Evolutionary conservation across 2,888 invertebrate species (phyloP).

Genomic region (Drosophila hamatofila): DNA sequence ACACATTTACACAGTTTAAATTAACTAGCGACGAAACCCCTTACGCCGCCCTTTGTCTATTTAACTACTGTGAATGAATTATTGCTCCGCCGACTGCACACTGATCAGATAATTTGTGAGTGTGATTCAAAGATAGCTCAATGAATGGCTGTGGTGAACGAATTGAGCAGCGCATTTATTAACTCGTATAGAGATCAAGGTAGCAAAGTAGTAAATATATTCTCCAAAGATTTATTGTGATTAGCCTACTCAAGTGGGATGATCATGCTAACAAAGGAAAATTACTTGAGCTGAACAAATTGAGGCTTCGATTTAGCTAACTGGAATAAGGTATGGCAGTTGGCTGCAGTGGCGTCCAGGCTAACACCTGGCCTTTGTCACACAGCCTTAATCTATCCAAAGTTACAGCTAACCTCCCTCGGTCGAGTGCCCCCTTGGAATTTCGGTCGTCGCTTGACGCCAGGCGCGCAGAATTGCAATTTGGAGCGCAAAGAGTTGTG

Average conservation of each 20-base stretch:
- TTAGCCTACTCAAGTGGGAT: not conserved
- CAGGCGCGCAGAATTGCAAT: constrained; percentile 55
- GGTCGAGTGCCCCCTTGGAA: constrained; percentile 21
- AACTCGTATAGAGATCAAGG: constrained; percentile 18
- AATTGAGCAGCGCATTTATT: constrained; percentile 44
- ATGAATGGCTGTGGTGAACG: constrained; percentile 64
- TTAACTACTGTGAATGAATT: constrained; percentile 49
- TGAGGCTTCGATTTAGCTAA: not conserved
- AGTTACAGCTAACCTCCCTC: constrained; percentile 1
- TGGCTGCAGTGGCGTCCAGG: not conserved
- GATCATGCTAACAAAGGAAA: not conserved
- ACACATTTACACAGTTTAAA: constrained; percentile 75
- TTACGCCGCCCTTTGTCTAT: not conserved
- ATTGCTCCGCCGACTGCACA: constrained; percentile 35
- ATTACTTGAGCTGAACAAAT: not conserved
- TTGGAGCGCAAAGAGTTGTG: constrained; percentile 50
- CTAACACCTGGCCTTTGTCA: constrained; percentile 7
- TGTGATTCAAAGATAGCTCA: constrained; percentile 57
- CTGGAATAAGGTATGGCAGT: not conserved
- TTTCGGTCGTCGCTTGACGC: constrained; percentile 3
- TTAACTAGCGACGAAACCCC: constrained; percentile 50
- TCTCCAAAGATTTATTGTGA: not conserved
- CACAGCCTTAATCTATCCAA: not conserved
- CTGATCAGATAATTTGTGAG: constrained; percentile 58
- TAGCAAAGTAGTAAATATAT: not conserved